Percentiles rank a stretch among this genome's conserved stretches.
Conservation (phyloP, 2,888 invertebrate species). For the Argynnis bischoffii region DNA sequence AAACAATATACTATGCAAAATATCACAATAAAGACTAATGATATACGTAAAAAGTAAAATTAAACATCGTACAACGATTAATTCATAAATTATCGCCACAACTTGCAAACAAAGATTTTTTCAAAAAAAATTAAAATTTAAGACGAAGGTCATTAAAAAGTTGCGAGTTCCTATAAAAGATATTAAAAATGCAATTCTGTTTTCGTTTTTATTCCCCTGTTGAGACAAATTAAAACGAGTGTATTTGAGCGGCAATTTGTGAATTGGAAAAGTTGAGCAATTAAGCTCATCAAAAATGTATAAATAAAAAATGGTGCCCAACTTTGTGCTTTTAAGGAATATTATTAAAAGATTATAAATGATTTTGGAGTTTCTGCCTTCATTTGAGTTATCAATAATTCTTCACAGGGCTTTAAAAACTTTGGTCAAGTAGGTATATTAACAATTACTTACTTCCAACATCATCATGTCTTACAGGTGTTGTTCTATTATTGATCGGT, state of each 20-base stretch:
- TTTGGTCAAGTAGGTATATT: slow-evolving; percentile 1
- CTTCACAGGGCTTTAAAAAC: slow-evolving; percentile 5
- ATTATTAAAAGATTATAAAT: slow-evolving; percentile 6
- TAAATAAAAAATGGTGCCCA: slow-evolving; percentile 22
- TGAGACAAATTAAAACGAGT: slow-evolving; percentile 21
- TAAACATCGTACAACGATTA: not conserved
- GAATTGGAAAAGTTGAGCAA: slow-evolving; percentile 24
- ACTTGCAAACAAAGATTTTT: not conserved
- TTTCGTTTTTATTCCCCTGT: slow-evolving; percentile 13
- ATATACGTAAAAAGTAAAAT: no score
- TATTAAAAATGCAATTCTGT: slow-evolving; percentile 20
- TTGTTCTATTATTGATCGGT: slow-evolving; percentile 49
- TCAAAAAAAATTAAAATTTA: slow-evolving; percentile 17
- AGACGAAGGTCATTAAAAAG: slow-evolving; percentile 23
- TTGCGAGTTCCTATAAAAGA: slow-evolving; percentile 17
- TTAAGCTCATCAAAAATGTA: slow-evolving; percentile 22
- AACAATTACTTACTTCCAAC: slow-evolving; percentile 48
- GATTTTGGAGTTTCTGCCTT: not conserved
- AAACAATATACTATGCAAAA: no score
- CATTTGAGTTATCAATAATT: not conserved
- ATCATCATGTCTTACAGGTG: slow-evolving; percentile 55
- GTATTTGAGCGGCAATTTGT: slow-evolving; percentile 24
- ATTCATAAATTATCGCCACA: not conserved
- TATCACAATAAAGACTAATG: no score
- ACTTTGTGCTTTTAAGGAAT: slow-evolving; percentile 10